A percentile compares a stretch with the other conserved stretches of the same genome.
Conservation (phyloP, 2,888 invertebrate species). For the Rhingia rostrata region DNA sequence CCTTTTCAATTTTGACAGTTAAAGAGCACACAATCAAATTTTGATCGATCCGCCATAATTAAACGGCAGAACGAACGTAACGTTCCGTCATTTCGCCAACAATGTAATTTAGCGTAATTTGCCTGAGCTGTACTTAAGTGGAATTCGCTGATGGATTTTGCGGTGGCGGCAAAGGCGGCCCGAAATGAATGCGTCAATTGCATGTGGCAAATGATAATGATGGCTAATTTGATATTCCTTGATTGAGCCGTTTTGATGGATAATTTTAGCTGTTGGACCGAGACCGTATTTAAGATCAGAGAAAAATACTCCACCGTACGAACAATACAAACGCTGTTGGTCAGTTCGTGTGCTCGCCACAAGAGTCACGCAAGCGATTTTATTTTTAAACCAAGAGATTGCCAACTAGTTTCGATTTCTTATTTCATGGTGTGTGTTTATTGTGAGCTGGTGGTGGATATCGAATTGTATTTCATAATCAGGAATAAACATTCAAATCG, state of each 20-base stretch:
- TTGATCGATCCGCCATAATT: conserved; percentile 12
- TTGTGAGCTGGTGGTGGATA: conserved; percentile 1
- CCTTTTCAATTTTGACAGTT: conserved; percentile 26
- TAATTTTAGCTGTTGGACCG: conserved; percentile 4
- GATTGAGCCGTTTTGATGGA: conserved; percentile 33
- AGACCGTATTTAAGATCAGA: conserved; percentile 18
- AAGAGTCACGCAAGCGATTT: conserved; percentile 36
- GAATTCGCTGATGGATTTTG: conserved; percentile 4
- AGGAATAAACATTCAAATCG: conserved; percentile 40
- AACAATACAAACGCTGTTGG: conserved; percentile 10
- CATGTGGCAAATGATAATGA: conserved; percentile 29
- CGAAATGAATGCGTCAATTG: conserved; percentile 35
- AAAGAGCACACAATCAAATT: conserved; percentile 29
- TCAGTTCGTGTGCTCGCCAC: conserved; percentile 25
- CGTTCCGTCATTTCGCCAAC: conserved; percentile 4
- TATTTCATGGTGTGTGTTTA: neutral
- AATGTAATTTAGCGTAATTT: conserved; percentile 28
- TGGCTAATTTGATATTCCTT: conserved; percentile 41
- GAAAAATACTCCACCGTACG: neutral
- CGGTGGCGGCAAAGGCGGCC: neutral
- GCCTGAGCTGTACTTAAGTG: neutral
- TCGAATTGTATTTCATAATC: conserved; percentile 22
- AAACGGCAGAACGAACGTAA: conserved; percentile 18
- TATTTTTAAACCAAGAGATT: conserved; percentile 34
- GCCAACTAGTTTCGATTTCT: conserved; percentile 39